Evolutionary conservation across 2,113 vertebrate genomes (phyloP).

Genomic region (Machaerirhynchus nigripectus): DNA sequence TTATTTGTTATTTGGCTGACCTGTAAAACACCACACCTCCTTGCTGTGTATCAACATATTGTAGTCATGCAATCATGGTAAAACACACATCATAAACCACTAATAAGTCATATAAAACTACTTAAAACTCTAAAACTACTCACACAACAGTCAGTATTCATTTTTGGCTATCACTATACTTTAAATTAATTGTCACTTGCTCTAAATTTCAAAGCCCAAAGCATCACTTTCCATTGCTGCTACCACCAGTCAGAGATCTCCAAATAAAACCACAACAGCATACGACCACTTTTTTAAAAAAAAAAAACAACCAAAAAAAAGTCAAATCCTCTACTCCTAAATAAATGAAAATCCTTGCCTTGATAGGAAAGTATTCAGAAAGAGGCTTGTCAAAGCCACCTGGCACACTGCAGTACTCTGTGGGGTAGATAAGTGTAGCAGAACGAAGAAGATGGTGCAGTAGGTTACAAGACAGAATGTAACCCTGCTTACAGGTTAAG

Average conservation of each 20-base stretch:
- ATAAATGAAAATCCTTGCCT: conserved; percentile 82
- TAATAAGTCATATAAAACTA: not conserved
- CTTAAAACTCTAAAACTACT: not conserved
- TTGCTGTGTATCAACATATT: not conserved
- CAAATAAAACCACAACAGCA: not conserved
- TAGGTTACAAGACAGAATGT: conserved; percentile 94
- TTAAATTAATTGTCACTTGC: not conserved
- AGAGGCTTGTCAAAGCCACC: conserved; percentile 90
- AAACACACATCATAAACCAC: not conserved
- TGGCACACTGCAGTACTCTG: conserved; percentile 96
- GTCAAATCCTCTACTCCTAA: conserved; percentile 61
- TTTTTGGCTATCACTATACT: not conserved
- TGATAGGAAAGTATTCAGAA: conserved; percentile 93
- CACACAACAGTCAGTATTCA: not conserved
- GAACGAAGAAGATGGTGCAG: conserved; percentile 95
- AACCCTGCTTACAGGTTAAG: conserved; percentile 96
- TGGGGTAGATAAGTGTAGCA: conserved; percentile 93
- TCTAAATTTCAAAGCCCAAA: not conserved
- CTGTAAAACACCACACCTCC: not conserved
- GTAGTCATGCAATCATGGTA: not conserved
- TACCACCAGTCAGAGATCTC: not conserved
- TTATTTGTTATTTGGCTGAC: not conserved
- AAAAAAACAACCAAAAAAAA: not conserved
- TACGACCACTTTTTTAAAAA: not conserved
- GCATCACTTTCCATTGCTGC: conserved; percentile 30